Evolutionary conservation across 2,888 invertebrate genomes (phyloP).

Genomic region (Iselma pallidipennis): DNA sequence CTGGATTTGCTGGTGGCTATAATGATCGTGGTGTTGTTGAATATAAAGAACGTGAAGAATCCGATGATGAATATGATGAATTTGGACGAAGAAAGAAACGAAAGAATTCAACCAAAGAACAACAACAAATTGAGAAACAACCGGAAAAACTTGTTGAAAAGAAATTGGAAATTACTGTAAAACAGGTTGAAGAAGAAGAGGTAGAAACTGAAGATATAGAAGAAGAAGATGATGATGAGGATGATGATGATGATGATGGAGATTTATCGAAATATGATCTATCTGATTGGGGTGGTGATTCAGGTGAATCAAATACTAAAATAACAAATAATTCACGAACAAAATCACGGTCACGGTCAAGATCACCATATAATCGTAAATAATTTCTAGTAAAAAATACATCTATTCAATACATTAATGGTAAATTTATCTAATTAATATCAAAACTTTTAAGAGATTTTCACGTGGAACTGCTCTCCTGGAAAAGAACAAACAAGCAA

Average conservation of each 20-base stretch:
- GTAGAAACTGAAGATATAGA: constrained; percentile 39
- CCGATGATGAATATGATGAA: constrained; percentile 96
- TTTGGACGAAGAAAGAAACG: constrained; percentile 53
- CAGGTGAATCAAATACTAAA: constrained; percentile 35
- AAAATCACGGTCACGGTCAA: constrained; percentile 40
- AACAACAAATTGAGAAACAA: constrained; percentile 8
- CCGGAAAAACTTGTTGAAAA: neutral
- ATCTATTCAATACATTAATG: neutral
- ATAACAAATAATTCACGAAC: constrained; percentile 30
- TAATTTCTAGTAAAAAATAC: neutral
- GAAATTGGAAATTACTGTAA: neutral
- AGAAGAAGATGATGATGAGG: constrained; percentile 58
- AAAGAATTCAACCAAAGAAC: constrained; percentile 28
- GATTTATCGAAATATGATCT: constrained; percentile 63
- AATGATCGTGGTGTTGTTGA: constrained; percentile 97
- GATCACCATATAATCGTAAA: constrained; percentile 14
- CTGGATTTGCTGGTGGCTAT: constrained; percentile 86
- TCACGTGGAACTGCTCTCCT: neutral
- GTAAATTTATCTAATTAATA: neutral
- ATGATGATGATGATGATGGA: constrained; percentile 60
- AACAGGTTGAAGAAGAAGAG: neutral
- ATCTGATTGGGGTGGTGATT: constrained; percentile 59
- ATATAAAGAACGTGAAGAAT: constrained; percentile 83
- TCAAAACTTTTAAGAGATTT: neutral
- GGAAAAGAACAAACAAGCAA: neutral